Evolutionary conservation across 2,113 vertebrate genomes (phyloP), one percentile per base, ranked within the genome.

Genomic region (Otus sunia): DNA sequence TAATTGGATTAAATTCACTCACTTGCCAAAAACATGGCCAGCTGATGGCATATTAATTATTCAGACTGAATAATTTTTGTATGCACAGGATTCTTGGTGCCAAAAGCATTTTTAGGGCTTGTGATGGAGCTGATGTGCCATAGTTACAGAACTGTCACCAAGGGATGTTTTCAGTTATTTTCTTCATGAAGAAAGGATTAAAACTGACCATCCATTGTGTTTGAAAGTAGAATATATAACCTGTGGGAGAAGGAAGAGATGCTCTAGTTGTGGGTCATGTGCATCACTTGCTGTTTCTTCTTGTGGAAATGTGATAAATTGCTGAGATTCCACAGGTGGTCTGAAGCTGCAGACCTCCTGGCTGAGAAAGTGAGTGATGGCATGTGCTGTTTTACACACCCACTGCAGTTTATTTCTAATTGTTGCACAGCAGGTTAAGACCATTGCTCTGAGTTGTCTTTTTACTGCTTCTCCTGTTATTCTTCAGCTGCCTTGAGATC

Each of bases 1-100:
- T 91, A 94, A 91, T 71, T 86, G 91, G 92, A 96, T 96, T 96
- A 92, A 96, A 88, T 90, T 87, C 60, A 82, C 22, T 97, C 53
- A 71, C 52, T 96, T 87, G 91, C 84, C 81, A 90, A 86, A 94
- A 96, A 23, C 55, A 80, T 2, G 9, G 49, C 71, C 36, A 67
- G 37, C 16, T 95, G 82, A 92, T 37, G 52, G 83, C 47, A 86
- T 73, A 85, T 92, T 73, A 78, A 90, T 90, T 95, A 85, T 67
- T 72, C 37, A 86, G 81, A n/a, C 39, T 78, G 49, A 81, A 78
- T 45, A 45, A 45, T 45, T 22, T 88, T 56, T 77, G 12, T 45
- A 17, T 77, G 45, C 11, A 58, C 7, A 37, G 15, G 60, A 74
- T 83, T 81, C n/a, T 39, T 69, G 34, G 56, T 60, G 67, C 17